A percentile compares a stretch with the other conserved stretches of the same genome.
phyloP scores from a whole-genome alignment of 2,113 vertebrate genomes.

The Poeciliopsis prolifica region DNA sequence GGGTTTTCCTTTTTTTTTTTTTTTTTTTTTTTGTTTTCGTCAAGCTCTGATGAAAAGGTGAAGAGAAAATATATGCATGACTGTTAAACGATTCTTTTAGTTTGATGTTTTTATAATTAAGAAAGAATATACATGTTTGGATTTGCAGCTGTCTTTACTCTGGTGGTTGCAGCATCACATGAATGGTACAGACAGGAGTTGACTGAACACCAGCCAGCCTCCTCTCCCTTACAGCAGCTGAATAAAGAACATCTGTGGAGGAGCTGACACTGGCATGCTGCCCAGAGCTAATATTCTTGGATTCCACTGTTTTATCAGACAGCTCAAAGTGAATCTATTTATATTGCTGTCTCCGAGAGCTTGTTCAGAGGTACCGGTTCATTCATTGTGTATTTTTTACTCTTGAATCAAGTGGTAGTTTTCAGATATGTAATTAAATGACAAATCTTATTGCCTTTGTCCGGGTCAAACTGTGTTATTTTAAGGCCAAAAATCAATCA shows the following conservation, averaged over 20 bases:
- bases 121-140: neutral
- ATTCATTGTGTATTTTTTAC: conserved; percentile 12
- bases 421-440: neutral
- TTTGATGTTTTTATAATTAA: neutral
- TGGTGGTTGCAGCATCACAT: conserved; percentile 23
- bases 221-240: conserved; percentile 32
- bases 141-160: conserved; percentile 26
- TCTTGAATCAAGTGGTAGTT: neutral
- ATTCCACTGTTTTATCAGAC: conserved; percentile 42
- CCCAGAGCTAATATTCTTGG: conserved; percentile 55
- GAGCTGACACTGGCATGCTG: conserved; percentile 49
- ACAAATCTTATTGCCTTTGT: neutral
- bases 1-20: neutral
- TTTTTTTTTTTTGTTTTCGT: neutral
- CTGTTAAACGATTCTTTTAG: neutral
- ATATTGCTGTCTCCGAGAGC: conserved; percentile 10
- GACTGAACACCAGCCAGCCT: conserved; percentile 24
- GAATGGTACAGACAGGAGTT: conserved; percentile 18
- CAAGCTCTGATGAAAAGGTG: conserved; percentile 8
- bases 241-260: conserved; percentile 40
- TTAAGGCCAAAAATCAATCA: conserved; percentile 10
- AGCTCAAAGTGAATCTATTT: conserved; percentile 35
- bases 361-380: conserved; percentile 4
- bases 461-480: neutral
- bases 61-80: neutral